These are phyloP conservation scores for Apoderus coryli DNA, from an alignment of 2,888 invertebrate species.

Conservation along the genomic window DNA sequence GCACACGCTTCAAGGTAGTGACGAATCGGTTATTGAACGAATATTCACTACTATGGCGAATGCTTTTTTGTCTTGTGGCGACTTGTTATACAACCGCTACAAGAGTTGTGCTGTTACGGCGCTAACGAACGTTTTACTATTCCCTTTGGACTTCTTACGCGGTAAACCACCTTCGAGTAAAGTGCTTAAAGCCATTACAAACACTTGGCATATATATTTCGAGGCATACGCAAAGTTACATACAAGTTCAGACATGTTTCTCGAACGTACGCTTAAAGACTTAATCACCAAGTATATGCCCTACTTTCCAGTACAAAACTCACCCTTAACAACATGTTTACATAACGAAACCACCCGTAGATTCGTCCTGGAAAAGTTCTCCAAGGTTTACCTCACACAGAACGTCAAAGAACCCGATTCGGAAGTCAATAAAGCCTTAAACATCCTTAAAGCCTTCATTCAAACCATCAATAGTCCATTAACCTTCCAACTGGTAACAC, in stretches of 20 bases:
- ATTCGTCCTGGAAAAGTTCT: conserved; percentile 26
- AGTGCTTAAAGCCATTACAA: conserved; percentile 34
- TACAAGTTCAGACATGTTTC: conserved; percentile 33
- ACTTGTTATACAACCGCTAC: conserved; percentile 26
- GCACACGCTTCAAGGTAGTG: too few species aligned
- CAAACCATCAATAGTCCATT: conserved; percentile 19
- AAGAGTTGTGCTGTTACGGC: conserved; percentile 28
- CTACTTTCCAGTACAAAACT: conserved; percentile 23
- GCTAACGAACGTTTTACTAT: conserved; percentile 29
- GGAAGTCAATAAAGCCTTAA: conserved; percentile 25
- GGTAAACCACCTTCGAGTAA: conserved; percentile 31
- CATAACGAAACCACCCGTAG: conserved; percentile 20
- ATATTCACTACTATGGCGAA: conserved; percentile 26
- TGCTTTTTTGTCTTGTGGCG: conserved; percentile 25
- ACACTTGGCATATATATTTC: conserved; percentile 38
- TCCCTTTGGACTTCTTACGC: conserved; percentile 36
- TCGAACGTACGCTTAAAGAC: conserved; percentile 35
- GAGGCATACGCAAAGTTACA: conserved; percentile 37
- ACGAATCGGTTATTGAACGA: conserved; percentile 23
- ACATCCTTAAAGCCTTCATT: conserved; percentile 23
- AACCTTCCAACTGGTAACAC: conserved; percentile 19
- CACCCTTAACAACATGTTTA: conserved; percentile 25
- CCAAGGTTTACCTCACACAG: conserved; percentile 24
- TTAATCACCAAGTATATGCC: conserved; percentile 31
- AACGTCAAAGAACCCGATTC: conserved; percentile 25